Evolutionary conservation across 2,888 invertebrate species (phyloP).

Genomic region (Ischnus inquisitorius): DNA sequence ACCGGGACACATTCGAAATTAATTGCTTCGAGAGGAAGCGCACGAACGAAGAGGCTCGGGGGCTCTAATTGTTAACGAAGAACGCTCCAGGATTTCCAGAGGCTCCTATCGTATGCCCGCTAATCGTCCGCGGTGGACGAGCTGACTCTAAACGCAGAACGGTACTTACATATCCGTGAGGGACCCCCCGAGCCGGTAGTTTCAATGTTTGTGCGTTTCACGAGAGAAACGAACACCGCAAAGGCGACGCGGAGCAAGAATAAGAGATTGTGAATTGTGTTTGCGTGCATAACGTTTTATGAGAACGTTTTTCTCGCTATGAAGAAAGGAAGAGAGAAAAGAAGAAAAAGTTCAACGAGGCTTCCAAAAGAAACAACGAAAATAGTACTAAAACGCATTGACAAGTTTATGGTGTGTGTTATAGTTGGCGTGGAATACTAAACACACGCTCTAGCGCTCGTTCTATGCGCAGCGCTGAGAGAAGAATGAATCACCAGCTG

Average conservation of each 20-base stretch:
- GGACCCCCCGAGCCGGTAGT: constrained; percentile 1
- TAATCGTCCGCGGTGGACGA: constrained; percentile 21
- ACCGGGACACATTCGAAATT: constrained; percentile 43
- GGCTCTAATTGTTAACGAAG: constrained; percentile 43
- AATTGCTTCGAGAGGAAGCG: constrained; percentile 17
- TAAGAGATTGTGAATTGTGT: constrained; percentile 23
- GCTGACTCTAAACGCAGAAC: constrained; percentile 27
- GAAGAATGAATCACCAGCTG: constrained; percentile 54
- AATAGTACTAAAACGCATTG: constrained; percentile 56
- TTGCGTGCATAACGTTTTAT: constrained; percentile 41
- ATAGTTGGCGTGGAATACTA: constrained; percentile 42
- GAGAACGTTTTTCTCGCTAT: constrained; percentile 47
- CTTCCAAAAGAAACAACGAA: constrained; percentile 46
- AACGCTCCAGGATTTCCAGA: constrained; percentile 5
- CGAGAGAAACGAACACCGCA: constrained; percentile 39
- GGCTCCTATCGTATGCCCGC: constrained; percentile 25
- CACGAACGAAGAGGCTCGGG: neutral
- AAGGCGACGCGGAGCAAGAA: constrained; percentile 4
- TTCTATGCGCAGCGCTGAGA: neutral
- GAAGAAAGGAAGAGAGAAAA: constrained; percentile 12
- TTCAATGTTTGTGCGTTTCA: constrained; percentile 53
- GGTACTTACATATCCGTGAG: constrained; percentile 8
- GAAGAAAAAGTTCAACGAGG: constrained; percentile 22
- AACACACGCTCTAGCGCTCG: neutral
- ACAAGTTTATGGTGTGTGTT: constrained; percentile 63